Evolutionary conservation across 2,888 invertebrate species (phyloP).

Genomic region (Gortyna flavago): DNA sequence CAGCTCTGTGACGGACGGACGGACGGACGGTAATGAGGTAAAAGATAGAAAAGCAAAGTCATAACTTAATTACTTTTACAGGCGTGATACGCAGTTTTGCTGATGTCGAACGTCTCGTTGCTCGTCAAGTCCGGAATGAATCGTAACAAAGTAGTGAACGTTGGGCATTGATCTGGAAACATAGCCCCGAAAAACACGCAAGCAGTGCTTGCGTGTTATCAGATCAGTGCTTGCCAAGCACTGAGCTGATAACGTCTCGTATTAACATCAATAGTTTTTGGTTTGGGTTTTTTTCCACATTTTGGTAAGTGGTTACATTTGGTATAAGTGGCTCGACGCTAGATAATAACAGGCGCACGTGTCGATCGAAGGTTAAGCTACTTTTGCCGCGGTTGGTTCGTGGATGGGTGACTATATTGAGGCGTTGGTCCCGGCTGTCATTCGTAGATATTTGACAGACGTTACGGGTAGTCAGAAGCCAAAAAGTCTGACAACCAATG

Average conservation of each 20-base stretch:
- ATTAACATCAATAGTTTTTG: background rate
- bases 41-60: slow-evolving; percentile 16
- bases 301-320: background rate
- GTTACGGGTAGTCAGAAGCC: no score
- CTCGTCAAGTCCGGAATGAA: no score
- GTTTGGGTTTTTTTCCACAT: background rate
- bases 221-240: no score
- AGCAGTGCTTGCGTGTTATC: no score
- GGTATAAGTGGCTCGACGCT: background rate
- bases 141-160: slow-evolving; percentile 17
- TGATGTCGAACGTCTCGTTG: background rate
- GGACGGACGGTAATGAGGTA: background rate
- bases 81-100: slow-evolving; percentile 2
- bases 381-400: background rate
- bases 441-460: no score
- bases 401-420: background rate
- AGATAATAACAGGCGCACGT: no score
- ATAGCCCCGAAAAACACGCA: background rate
- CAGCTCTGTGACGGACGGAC: background rate
- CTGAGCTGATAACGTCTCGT: background rate
- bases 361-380: background rate
- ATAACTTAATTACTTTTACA: slow-evolving; percentile 1
- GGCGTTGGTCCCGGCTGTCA: background rate
- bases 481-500: no score
- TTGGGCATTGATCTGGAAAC: slow-evolving; percentile 7